These are phyloP conservation scores for Tyrannus savana DNA, from an alignment of 2,113 vertebrate genomes.

Conservation along the genomic window DNA sequence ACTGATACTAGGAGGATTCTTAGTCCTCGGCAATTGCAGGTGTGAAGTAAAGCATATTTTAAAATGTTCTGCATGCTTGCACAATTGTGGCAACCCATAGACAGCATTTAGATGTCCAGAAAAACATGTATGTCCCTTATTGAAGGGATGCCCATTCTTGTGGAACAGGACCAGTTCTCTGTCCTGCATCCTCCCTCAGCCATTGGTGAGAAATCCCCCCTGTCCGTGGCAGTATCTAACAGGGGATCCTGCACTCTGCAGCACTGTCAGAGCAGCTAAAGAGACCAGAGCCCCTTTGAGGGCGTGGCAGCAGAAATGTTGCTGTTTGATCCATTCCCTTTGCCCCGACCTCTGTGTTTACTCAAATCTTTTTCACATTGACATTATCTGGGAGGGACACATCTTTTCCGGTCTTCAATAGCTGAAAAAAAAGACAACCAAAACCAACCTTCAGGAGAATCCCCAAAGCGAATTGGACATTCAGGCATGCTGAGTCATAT, in stretches of 20 bases:
- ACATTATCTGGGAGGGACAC: neutral
- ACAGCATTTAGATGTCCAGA: neutral
- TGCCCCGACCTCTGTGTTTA: neutral
- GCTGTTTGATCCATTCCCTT: neutral
- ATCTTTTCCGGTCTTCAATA: neutral
- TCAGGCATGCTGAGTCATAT: slow-evolving; percentile 56
- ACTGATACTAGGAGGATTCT: neutral
- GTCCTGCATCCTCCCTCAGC: neutral
- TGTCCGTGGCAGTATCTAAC: neutral
- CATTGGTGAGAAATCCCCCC: accelerated
- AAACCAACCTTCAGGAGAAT: neutral
- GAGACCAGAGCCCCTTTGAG: neutral
- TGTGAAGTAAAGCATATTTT: neutral
- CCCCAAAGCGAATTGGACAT: neutral
- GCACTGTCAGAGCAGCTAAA: neutral
- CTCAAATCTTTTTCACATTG: neutral
- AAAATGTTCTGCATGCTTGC: neutral
- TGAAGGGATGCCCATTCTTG: neutral
- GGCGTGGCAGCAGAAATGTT: neutral
- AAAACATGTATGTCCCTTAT: neutral
- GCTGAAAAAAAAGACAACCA: neutral
- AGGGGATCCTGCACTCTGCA: neutral
- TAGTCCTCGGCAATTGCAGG: neutral
- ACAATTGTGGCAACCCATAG: neutral
- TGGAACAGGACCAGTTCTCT: neutral